Evolutionary conservation across 2,797 vertebrate species (phyloP), one percentile per base, ranked within the genome.

Genomic region (Benthosema pterotum): DNA sequence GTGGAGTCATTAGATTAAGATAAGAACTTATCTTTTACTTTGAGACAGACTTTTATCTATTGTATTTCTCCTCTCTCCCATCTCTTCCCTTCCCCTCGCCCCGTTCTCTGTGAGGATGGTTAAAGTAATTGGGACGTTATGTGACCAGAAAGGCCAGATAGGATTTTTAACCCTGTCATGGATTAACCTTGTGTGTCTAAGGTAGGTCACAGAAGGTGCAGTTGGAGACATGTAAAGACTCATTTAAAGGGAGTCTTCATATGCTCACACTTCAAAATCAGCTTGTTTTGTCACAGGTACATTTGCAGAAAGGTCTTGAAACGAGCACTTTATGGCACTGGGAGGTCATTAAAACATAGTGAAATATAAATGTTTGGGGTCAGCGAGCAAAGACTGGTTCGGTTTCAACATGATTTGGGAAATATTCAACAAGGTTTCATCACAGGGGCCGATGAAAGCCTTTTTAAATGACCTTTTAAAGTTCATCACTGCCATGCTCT

Each of bases 1-100:
- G 92, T 89, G 91, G 92, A 96, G 94, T 96, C 94, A 95, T 97
- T 96, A 96, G 94, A 97, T 98, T 95, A 95, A 96, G 96, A 98
- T 96, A 96, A 98, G 95, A 94, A 95, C 92, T 95, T 97, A 96
- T 98, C 96, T 98, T 91, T 90, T 91, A 90, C 94, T 95, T 87
- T 65, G 84, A 94, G 91, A 93, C 93, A 95, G 94, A 97, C 94
- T 96, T 96, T 97, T 97, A 96, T 95, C 94, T 94, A 85, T 93
- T 92, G 90, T 88, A 92, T 94, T 96, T 95, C 92, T 93, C 90
- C 91, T 80, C 54, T 66, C 72, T 75, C 52, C 72, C 75, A 57
- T 83, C 82, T 73, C 71, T 59, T 69, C 73, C 48, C 5, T 49
- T 58, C 60, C 57, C 32, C 49, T 2, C 65, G 11, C 51, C 51